Conservation (phyloP, 1,140 invertebrate species). For the Matsumurasca onukii region DNA sequence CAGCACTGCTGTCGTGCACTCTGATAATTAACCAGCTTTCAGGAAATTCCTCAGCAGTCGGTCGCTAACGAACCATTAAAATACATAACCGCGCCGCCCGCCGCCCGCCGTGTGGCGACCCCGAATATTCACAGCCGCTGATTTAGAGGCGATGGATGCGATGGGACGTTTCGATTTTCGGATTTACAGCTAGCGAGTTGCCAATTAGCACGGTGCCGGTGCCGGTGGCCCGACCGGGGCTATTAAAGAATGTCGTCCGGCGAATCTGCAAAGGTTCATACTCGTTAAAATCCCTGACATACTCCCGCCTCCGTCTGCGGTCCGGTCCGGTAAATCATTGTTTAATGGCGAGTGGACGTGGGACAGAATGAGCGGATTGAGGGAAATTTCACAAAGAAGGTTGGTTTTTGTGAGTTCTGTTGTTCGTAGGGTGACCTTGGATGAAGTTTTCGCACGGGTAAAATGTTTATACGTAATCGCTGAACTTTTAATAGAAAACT, state of each 20-base stretch:
- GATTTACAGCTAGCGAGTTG: not conserved
- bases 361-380: too few species aligned
- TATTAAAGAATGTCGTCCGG: not conserved
- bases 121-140: constrained; percentile 18
- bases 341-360: not conserved
- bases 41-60: constrained; percentile 22
- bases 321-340: constrained; percentile 16
- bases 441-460: too few species aligned
- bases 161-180: constrained; percentile 23
- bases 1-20: not conserved
- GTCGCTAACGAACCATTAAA: constrained; percentile 29
- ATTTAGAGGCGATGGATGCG: too few species aligned
- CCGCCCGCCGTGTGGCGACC: too few species aligned
- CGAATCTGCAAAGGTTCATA: constrained; percentile 15
- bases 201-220: constrained; percentile 18
- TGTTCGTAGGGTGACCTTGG: too few species aligned
- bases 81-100: constrained; percentile 25
- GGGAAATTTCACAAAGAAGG: too few species aligned
- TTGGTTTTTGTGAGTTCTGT: too few species aligned
- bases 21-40: constrained; percentile 26
- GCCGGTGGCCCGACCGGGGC: constrained; percentile 1
- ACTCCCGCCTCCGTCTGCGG: not conserved
- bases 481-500: too few species aligned
- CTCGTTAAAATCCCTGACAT: constrained; percentile 15
- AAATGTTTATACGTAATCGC: too few species aligned